Base-by-base conservation (phyloP, 2,888 invertebrate genomes). In the Pammene aurita region DNA sequence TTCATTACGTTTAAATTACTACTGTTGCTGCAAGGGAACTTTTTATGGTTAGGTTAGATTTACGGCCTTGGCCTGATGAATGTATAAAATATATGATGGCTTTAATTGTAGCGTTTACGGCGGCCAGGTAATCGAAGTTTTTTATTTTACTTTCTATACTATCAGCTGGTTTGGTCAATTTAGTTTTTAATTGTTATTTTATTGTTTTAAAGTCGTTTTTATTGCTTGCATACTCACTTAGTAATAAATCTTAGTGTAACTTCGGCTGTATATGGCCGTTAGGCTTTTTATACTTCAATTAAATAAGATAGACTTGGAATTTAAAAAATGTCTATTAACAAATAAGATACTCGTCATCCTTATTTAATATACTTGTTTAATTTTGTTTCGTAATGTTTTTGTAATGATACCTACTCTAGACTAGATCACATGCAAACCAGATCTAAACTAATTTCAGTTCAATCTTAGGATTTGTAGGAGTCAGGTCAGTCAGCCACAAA, bases 1-100 rank as follows among this genome's bases (percentile, higher is more conserved):
- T 88, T 88, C 88, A 89, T 90, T 90, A 89, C 85, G 76, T 82
- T 86, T 89, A 88, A 89, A 87, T 89, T 88, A 90, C 88, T 90
- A 90, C 90, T 88, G 90, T 89, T 88, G 89, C 84, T 84, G 85
- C 84, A 88, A 89, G 90, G 89, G 89, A 90, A 84, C 78, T 82
- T 75, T 87, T 89, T 88, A 87, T 87, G 80, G 86, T 91, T 88
- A 88, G 80, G 74, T 70, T 80, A 87, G 86, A 91, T 91, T 90
- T 91, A 91, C 90, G 83, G 84, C 84, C 83, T 82, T 18, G 26
- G 67, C 38, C 69, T 65, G 69, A 69, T 64, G 69, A 69, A 69
- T 60, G 65, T 54, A 48, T 54, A 55, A 61, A 68, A 64, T 68
- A 67, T 63, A 68, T 67, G 58, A 42, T 52, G 18, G 18, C 57